These are phyloP conservation scores for Rhynchotus rufescens DNA, from an alignment of 2,797 vertebrate species.

Conservation along the genomic window DNA sequence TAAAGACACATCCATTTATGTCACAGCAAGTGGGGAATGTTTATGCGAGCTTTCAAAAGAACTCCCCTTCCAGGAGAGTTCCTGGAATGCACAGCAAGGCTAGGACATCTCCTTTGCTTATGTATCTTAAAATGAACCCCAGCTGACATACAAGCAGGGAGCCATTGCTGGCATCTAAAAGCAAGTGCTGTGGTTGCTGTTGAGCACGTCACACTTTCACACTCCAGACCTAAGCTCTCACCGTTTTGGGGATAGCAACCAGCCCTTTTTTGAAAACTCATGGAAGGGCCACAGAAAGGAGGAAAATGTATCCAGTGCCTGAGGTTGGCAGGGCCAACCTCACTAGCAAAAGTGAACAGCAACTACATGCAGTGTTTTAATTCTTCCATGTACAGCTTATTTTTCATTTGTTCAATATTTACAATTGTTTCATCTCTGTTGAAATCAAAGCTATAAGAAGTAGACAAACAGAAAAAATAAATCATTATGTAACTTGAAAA, in stretches of 20 bases:
- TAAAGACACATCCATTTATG: not conserved
- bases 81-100: not conserved
- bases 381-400: not conserved
- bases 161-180: not conserved
- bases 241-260: not conserved
- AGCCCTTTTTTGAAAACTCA: not conserved
- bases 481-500: not conserved
- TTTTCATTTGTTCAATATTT: not conserved
- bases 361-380: not conserved
- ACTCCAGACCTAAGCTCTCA: not conserved
- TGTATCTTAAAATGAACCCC: not conserved
- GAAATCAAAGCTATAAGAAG: not conserved
- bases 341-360: not conserved
- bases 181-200: not conserved
- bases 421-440: not conserved
- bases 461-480: not conserved
- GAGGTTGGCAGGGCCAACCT: not conserved
- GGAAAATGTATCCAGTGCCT: not conserved
- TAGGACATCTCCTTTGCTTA: not conserved
- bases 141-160: not conserved
- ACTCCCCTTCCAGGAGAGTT: not conserved
- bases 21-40: not conserved
- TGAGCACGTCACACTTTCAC: not conserved
- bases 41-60: not conserved
- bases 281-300: not conserved